These are phyloP conservation scores for Erythrocercus mccallii DNA, from an alignment of 2,113 vertebrate species.

Conservation along the genomic window DNA sequence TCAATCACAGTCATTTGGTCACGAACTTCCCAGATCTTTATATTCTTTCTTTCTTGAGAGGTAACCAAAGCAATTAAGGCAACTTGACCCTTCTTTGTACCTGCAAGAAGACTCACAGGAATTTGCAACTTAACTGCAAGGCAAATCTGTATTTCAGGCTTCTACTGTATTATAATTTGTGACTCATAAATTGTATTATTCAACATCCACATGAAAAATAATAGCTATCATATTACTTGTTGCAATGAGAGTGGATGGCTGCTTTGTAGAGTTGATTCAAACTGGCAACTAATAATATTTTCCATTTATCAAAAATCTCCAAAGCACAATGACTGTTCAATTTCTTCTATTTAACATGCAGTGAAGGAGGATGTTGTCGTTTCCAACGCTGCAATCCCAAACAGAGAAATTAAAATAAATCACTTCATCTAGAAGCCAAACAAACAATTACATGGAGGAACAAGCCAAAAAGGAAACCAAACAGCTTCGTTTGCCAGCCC, in stretches of 20 bases:
- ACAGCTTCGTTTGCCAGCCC: neutral
- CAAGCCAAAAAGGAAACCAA: conserved; percentile 30
- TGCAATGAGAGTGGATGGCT: neutral
- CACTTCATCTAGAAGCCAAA: conserved; percentile 47
- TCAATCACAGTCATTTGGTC: rapidly evolving
- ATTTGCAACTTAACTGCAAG: neutral
- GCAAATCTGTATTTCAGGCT: conserved; percentile 3
- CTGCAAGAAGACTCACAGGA: neutral
- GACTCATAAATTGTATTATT: conserved; percentile 15
- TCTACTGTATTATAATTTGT: neutral
- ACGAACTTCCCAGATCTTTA: neutral
- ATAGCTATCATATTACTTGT: neutral
- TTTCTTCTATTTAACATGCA: conserved; percentile 15
- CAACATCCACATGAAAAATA: conserved; percentile 19
- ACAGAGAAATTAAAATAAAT: conserved; percentile 43
- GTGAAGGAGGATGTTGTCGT: neutral
- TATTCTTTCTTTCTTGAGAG: neutral
- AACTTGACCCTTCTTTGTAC: neutral
- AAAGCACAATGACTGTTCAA: neutral
- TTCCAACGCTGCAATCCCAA: conserved; percentile 20
- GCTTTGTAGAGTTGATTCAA: neutral
- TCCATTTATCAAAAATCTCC: conserved; percentile 9
- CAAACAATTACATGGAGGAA: conserved; percentile 25
- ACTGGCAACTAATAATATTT: conserved; percentile 12
- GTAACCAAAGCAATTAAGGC: neutral